phyloP scores from a whole-genome alignment of 2,888 invertebrate species.

The Ophion slaviceki region DNA sequence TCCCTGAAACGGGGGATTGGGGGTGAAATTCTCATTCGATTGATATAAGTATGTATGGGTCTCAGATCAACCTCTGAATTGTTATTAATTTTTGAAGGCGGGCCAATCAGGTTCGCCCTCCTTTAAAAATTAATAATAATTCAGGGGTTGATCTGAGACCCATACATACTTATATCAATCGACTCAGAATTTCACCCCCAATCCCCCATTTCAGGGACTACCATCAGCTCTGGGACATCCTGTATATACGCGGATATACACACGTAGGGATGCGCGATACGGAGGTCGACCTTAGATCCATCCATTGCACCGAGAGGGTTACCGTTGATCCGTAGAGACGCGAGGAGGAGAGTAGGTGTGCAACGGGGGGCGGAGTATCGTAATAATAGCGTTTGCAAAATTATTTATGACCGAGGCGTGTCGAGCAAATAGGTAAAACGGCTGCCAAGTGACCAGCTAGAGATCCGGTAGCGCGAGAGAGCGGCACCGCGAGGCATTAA shows the following conservation, averaged over 20 bases:
- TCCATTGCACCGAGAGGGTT: constrained; percentile 33
- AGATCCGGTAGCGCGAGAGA: constrained; percentile 73
- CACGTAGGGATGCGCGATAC: constrained; percentile 59
- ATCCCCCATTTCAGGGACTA: too few species aligned
- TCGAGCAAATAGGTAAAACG: constrained; percentile 81
- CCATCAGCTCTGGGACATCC: too few species aligned
- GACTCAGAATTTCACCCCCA: too few species aligned
- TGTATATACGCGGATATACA: constrained; percentile 36
- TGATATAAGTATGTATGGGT: too few species aligned
- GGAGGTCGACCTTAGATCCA: constrained; percentile 2
- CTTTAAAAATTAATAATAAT: too few species aligned
- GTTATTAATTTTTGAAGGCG: too few species aligned
- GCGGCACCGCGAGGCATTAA: constrained; percentile 77
- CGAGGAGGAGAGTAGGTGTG: constrained; percentile 71
- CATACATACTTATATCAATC: too few species aligned
- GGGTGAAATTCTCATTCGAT: too few species aligned
- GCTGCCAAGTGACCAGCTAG: constrained; percentile 80
- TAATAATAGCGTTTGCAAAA: constrained; percentile 80
- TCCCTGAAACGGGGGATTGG: too few species aligned
- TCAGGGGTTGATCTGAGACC: too few species aligned
- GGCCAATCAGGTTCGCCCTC: too few species aligned
- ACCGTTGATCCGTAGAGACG: constrained; percentile 43
- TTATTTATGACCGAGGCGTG: constrained; percentile 82
- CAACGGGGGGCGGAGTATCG: constrained; percentile 76
- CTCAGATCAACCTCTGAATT: too few species aligned